A percentile compares a stretch with the other conserved stretches of the same genome.
phyloP scores from a whole-genome alignment of 1,140 invertebrate genomes.

The Leptinotarsa lineolata region DNA sequence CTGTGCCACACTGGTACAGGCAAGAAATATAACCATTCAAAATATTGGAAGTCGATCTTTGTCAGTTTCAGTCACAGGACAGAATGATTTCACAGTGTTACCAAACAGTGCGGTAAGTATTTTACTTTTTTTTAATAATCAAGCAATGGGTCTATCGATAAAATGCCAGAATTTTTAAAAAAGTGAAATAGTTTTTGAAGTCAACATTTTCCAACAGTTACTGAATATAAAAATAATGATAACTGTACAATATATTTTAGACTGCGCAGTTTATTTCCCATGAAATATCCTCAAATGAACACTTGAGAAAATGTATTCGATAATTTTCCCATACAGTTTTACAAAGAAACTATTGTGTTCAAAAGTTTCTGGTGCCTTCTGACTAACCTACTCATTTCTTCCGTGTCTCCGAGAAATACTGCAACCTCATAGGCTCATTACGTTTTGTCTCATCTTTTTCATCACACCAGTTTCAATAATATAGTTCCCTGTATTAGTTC shows the following conservation, averaged over 20 bases:
- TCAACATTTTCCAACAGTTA: neutral
- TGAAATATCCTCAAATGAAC: neutral
- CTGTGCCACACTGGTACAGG: neutral
- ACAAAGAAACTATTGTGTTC: too few relatives aligned
- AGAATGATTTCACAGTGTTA: constrained; percentile 10
- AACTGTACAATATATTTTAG: neutral
- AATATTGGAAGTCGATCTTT: neutral
- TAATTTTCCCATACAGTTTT: too few relatives aligned
- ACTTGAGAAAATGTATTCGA: neutral
- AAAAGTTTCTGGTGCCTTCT: too few relatives aligned
- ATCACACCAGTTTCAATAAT: too few relatives aligned
- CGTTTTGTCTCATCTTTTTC: too few relatives aligned
- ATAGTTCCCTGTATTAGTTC: too few relatives aligned
- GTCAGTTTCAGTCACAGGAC: neutral
- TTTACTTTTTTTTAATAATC: neutral
- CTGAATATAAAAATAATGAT: neutral
- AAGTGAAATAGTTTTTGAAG: neutral
- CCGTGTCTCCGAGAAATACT: too few relatives aligned
- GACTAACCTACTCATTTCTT: too few relatives aligned
- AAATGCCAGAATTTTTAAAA: too few relatives aligned
- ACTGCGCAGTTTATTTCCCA: neutral
- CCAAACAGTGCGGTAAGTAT: neutral
- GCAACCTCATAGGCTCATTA: too few relatives aligned
- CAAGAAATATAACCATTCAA: neutral
- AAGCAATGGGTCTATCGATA: too few relatives aligned